phyloP scores from a whole-genome alignment of 2,888 invertebrate species.

The Sylvicola cinctus region DNA sequence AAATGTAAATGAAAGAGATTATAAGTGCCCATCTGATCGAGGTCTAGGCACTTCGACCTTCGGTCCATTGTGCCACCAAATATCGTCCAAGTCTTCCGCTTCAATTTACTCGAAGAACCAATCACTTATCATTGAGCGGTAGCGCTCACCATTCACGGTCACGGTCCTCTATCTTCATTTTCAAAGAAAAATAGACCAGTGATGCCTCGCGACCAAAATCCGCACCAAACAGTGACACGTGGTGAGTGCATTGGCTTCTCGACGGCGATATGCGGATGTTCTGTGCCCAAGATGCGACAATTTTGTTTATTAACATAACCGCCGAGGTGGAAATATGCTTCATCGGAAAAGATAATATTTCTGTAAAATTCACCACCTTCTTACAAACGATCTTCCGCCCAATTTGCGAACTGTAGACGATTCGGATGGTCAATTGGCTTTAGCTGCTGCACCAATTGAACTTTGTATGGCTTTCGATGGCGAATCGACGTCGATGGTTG shows the following conservation, averaged over 20 bases:
- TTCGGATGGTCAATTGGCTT: constrained; percentile 9
- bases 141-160: neutral
- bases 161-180: neutral
- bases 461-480: constrained; percentile 8
- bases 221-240: constrained; percentile 1
- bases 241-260: neutral
- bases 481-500: constrained; percentile 9
- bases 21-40: too few species aligned
- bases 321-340: too few species aligned
- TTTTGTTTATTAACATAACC: too few species aligned
- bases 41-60: too few species aligned
- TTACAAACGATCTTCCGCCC: constrained; percentile 7
- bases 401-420: constrained; percentile 6
- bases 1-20: too few species aligned
- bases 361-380: constrained; percentile 6
- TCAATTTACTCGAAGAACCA: neutral
- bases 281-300: constrained; percentile 8
- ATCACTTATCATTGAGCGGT: neutral
- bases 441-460: constrained; percentile 10
- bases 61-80: too few species aligned
- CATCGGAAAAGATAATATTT: too few species aligned
- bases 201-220: neutral
- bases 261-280: too few species aligned
- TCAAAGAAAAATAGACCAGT: constrained; percentile 1
- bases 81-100: neutral